Conservation (phyloP, 2,113 vertebrate genomes). For the Sula dactylatra region DNA sequence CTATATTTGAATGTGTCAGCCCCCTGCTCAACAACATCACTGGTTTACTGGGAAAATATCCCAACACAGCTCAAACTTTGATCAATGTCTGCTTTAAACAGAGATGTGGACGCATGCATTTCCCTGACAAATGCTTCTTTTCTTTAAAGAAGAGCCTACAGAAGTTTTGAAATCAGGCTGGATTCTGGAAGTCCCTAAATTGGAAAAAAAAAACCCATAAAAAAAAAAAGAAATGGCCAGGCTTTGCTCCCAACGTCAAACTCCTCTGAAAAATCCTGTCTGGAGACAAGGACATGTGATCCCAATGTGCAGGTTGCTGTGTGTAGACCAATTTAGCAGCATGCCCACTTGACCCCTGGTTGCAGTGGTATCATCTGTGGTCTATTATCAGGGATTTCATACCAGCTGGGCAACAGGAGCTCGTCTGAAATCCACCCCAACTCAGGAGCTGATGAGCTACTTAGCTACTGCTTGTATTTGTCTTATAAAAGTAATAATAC, state of each 20-base stretch:
- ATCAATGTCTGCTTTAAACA: background rate
- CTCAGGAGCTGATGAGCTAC: background rate
- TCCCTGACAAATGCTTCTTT: background rate
- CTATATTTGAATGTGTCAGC: background rate
- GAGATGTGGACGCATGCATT: background rate
- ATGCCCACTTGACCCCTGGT: background rate
- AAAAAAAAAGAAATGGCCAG: too few species aligned
- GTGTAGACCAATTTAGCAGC: background rate
- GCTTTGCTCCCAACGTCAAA: background rate
- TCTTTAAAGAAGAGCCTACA: background rate
- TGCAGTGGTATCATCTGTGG: background rate
- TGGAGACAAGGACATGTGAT: background rate
- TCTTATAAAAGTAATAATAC: conserved; percentile 6
- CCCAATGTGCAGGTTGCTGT: background rate
- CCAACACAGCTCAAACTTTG: background rate
- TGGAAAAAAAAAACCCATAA: background rate
- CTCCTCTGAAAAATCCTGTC: background rate
- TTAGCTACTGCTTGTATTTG: conserved; percentile 34
- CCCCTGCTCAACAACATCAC: accelerated
- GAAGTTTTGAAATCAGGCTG: background rate
- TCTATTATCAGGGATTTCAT: background rate
- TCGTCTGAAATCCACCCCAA: background rate
- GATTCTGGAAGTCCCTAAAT: background rate
- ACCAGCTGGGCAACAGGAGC: conserved; percentile 41
- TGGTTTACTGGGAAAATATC: background rate